Evolutionary conservation across 92 coral and sea anemone species (phyloP).

Genomic region (Isaurus tuberculatus): DNA sequence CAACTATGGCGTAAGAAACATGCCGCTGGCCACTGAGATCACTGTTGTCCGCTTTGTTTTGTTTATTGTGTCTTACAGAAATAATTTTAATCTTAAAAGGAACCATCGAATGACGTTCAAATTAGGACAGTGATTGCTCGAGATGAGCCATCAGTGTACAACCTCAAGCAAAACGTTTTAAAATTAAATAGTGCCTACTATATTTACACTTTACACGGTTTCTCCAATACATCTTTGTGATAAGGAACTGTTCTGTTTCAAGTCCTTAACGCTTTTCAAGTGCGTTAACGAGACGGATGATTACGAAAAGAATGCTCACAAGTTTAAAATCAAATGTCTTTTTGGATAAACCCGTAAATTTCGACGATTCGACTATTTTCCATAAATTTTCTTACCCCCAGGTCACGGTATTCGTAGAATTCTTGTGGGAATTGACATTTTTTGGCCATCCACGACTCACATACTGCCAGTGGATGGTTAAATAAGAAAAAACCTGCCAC

Average conservation of each 20-base stretch:
- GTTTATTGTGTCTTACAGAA: conserved; percentile 13
- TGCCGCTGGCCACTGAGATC: neutral
- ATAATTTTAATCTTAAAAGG: conserved; percentile 42
- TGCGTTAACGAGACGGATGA: conserved; percentile 25
- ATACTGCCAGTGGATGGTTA: conserved; percentile 20
- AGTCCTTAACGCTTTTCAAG: conserved; percentile 19
- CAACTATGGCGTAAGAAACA: neutral
- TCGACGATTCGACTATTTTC: conserved; percentile 16
- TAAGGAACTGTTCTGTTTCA: conserved; percentile 15
- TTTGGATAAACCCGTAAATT: conserved; percentile 33
- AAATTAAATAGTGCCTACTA: conserved; percentile 53
- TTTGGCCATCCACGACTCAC: neutral
- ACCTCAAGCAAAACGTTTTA: conserved; percentile 39
- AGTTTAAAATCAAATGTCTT: conserved; percentile 44
- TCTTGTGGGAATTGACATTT: conserved; percentile 28
- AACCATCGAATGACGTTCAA: conserved; percentile 37
- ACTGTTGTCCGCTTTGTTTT: conserved; percentile 35
- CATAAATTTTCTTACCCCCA: neutral
- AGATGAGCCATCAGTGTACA: conserved; percentile 10
- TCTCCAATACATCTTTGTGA: conserved; percentile 8
- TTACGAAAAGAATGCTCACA: conserved; percentile 36
- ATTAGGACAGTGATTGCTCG: conserved; percentile 3
- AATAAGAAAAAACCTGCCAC: conserved; percentile 24
- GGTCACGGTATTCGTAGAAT: neutral
- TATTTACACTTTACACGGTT: conserved; percentile 49